Percentiles rank a stretch among this genome's conserved stretches.
These are phyloP conservation scores for Tetramorium simillimum DNA, from an alignment of 1,140 invertebrate genomes.

Conservation along the genomic window DNA sequence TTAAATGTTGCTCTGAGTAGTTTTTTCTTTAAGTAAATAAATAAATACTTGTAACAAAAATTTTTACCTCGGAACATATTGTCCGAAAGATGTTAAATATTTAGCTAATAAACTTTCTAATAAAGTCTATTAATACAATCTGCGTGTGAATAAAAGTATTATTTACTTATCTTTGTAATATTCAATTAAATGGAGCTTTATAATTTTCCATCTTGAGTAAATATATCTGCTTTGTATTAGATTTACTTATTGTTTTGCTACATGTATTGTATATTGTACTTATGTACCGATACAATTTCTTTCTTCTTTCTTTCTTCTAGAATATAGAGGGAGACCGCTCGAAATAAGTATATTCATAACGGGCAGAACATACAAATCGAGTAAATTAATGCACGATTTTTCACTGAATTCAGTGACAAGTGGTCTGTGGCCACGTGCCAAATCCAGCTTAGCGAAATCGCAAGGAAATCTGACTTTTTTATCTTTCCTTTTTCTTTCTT, in stretches of 20 bases:
- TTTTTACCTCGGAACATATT: background rate
- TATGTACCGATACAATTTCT: background rate
- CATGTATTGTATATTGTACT: background rate
- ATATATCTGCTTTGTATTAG: background rate
- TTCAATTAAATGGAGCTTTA: background rate
- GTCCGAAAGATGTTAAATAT: background rate
- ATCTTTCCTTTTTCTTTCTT: background rate
- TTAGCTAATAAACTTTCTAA: background rate
- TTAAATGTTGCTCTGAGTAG: background rate
- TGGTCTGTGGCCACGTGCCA: slow-evolving; percentile 5
- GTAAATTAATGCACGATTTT: background rate
- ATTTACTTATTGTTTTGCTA: background rate
- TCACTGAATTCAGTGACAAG: slow-evolving; percentile 5
- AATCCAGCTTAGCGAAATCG: slow-evolving; percentile 15
- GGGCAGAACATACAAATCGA: background rate
- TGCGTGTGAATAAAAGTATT: background rate
- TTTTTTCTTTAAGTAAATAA: background rate
- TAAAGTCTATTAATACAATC: background rate
- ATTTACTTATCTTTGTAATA: background rate
- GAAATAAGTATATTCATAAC: background rate
- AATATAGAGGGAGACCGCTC: background rate
- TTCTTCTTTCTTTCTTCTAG: background rate
- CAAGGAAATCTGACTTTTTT: background rate
- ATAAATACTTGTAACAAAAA: background rate
- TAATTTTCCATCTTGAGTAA: background rate